Conservation (phyloP, 2,888 invertebrate genomes). For the Vannuccia rotundouncinata region DNA sequence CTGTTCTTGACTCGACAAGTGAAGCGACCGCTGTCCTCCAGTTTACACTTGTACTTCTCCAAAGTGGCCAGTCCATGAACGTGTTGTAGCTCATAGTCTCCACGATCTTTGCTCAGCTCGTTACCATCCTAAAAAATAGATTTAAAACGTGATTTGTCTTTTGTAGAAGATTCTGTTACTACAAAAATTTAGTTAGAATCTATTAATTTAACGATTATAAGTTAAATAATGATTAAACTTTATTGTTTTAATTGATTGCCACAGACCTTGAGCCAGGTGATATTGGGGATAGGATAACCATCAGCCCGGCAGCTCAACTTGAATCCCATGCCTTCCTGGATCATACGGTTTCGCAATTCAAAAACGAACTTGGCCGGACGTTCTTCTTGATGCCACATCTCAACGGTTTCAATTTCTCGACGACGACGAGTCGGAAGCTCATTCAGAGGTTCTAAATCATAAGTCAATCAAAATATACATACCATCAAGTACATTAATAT, state of each 20-base stretch:
- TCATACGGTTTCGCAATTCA: conserved; percentile 92
- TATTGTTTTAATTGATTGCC: too few species aligned
- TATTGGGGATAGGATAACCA: conserved; percentile 86
- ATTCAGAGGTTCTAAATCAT: not conserved
- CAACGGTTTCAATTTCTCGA: not conserved
- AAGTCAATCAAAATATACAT: not conserved
- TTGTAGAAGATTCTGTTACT: not conserved
- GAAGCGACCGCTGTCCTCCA: conserved; percentile 92
- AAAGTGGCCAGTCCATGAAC: conserved; percentile 91
- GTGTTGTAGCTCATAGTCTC: conserved; percentile 72
- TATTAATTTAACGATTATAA: too few species aligned
- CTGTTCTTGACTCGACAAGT: conserved; percentile 83
- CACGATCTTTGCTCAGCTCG: conserved; percentile 78
- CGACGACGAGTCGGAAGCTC: not conserved
- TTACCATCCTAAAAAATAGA: conserved; percentile 71
- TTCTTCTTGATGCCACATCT: conserved; percentile 43
- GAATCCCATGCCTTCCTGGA: conserved; percentile 84
- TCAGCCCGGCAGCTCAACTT: conserved; percentile 92
- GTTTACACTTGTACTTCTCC: conserved; percentile 87
- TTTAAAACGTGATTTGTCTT: not conserved
- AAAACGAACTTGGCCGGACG: conserved; percentile 85
- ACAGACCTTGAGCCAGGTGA: conserved; percentile 57
- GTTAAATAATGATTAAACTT: too few species aligned
- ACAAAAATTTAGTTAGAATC: too few species aligned
- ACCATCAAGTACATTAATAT: not conserved